These are phyloP conservation scores for Oscheius sp. DNA, from an alignment of 2,888 invertebrate genomes.

Conservation along the genomic window DNA sequence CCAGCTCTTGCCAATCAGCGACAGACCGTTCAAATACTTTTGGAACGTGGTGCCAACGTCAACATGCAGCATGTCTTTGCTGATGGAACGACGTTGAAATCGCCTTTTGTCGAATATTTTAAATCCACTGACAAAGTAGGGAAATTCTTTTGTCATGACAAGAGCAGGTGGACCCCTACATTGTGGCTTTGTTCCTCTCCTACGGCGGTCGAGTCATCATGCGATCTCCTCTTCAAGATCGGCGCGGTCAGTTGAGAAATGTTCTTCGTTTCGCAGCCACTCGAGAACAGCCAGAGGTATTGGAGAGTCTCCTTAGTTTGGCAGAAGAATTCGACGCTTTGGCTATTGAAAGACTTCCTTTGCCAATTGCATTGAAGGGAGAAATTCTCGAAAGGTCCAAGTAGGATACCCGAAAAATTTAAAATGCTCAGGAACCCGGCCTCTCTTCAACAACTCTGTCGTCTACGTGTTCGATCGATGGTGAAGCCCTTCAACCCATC, in stretches of 20 bases:
- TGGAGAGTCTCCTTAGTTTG: constrained; percentile 51
- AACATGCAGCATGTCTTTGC: constrained; percentile 58
- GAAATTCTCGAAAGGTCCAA: constrained; percentile 45
- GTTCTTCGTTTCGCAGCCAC: constrained; percentile 52
- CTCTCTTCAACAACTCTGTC: constrained; percentile 54
- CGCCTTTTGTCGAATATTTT: constrained; percentile 63
- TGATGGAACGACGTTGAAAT: constrained; percentile 58
- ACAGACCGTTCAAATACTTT: constrained; percentile 51
- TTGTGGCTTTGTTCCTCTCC: constrained; percentile 55
- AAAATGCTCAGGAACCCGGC: constrained; percentile 57
- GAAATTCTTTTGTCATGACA: background rate
- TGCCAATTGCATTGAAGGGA: constrained; percentile 49
- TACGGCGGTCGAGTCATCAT: constrained; percentile 62
- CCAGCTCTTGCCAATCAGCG: constrained; percentile 56
- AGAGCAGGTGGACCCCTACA: constrained; percentile 44
- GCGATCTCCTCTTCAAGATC: constrained; percentile 54
- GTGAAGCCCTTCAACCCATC: constrained; percentile 44
- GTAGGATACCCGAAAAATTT: constrained; percentile 26
- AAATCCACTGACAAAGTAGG: constrained; percentile 43
- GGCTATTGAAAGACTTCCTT: constrained; percentile 56
- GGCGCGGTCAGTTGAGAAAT: constrained; percentile 63
- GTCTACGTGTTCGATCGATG: constrained; percentile 49
- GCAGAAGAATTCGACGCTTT: constrained; percentile 53
- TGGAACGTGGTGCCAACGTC: constrained; percentile 60
- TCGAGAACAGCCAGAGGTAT: constrained; percentile 50